Evolutionary conservation across 2,888 invertebrate genomes (phyloP).

Genomic region (Torymus texanus): DNA sequence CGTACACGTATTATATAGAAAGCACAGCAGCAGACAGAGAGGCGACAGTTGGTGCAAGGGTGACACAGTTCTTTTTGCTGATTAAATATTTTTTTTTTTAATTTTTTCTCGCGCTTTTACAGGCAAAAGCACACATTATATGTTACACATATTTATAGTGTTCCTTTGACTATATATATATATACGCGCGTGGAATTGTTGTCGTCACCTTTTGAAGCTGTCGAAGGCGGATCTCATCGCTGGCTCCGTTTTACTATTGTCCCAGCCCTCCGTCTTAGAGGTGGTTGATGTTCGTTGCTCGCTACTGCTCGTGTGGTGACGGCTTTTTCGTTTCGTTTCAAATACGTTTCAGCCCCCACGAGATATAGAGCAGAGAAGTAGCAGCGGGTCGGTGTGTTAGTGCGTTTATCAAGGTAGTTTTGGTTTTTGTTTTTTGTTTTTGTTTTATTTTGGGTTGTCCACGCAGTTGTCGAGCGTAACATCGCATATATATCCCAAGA

Average conservation of each 20-base stretch:
- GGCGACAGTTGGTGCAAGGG: no score
- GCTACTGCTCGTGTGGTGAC: constrained; percentile 73
- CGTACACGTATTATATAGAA: no score
- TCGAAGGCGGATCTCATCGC: constrained; percentile 73
- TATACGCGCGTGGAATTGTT: constrained; percentile 42
- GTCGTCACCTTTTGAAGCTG: constrained; percentile 75
- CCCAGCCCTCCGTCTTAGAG: constrained; percentile 72
- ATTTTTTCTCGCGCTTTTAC: no score
- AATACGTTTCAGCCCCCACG: no score
- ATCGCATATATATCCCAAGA: constrained; percentile 26
- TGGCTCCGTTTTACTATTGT: constrained; percentile 68
- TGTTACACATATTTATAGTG: no score
- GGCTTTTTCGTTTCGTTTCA: constrained; percentile 61
- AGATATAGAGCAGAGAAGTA: background rate
- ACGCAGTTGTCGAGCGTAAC: constrained; percentile 2
- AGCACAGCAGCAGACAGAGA: no score
- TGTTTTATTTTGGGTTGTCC: constrained; percentile 22
- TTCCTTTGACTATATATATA: no score
- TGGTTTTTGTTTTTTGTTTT: constrained; percentile 25
- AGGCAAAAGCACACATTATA: no score
- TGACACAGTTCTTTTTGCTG: no score
- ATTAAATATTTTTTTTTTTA: no score
- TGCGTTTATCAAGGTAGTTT: constrained; percentile 4
- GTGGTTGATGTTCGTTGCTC: constrained; percentile 72
- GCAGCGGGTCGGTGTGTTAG: constrained; percentile 35